Percentiles rank a stretch among this genome's conserved stretches.
Conservation (phyloP, 2,888 invertebrate species). For the Azorinus chamasolen region DNA sequence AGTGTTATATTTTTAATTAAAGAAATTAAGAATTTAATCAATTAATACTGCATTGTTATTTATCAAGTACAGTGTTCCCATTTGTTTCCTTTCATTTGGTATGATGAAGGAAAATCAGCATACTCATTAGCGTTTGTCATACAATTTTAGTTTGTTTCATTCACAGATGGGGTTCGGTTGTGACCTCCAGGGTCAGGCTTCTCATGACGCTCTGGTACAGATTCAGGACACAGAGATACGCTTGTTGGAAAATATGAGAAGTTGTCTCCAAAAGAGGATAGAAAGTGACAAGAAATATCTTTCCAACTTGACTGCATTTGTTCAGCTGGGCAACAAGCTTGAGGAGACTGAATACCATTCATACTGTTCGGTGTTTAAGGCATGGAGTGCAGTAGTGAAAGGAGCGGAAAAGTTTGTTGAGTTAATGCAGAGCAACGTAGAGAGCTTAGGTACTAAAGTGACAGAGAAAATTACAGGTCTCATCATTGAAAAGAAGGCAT, state of each 20-base stretch:
- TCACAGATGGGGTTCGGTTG: slow-evolving; percentile 91
- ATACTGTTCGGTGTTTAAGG: slow-evolving; percentile 83
- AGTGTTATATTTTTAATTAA: no score
- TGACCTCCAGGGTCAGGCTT: slow-evolving; percentile 94
- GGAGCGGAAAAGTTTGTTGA: slow-evolving; percentile 95
- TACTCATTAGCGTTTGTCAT: neutral
- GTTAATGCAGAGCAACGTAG: slow-evolving; percentile 94
- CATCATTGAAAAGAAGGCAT: slow-evolving; percentile 94
- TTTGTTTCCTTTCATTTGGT: neutral
- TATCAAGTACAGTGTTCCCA: neutral
- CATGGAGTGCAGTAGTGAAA: slow-evolving; percentile 95
- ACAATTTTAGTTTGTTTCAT: neutral
- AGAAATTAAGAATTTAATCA: no score
- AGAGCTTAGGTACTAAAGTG: slow-evolving; percentile 93
- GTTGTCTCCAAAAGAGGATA: slow-evolving; percentile 94
- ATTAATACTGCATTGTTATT: neutral
- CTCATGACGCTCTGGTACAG: slow-evolving; percentile 95
- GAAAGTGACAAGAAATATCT: slow-evolving; percentile 97
- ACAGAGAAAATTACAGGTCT: slow-evolving; percentile 93
- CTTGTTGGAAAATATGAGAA: slow-evolving; percentile 96
- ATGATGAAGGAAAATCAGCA: neutral
- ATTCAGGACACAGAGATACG: slow-evolving; percentile 97
- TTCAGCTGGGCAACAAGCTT: slow-evolving; percentile 83
- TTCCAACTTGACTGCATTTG: slow-evolving; percentile 89
- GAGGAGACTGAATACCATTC: slow-evolving; percentile 77